Base-by-base conservation (phyloP, 2,797 vertebrate genomes). In the Sebastes taczanowskii region DNA sequence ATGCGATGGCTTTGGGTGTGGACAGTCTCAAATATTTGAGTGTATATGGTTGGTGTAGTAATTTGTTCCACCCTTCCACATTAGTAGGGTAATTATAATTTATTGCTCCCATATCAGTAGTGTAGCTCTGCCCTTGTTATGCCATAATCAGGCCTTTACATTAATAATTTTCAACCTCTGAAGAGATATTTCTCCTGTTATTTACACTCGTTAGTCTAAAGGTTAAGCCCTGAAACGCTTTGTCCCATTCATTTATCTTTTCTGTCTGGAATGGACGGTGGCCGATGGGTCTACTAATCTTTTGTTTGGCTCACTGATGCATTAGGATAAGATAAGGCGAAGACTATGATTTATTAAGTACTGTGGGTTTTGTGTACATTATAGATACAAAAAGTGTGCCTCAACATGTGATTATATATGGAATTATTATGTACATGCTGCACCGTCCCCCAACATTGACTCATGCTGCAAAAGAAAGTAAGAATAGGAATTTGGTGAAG, bases 91-190 rank as follows among this genome's bases (percentile, higher is more conserved):
- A 76, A 85, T 84, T 71, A 72, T 29, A 80, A 76, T 77, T 67
- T 74, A 86, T 80, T 73, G 63, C 49, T 61, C 22, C 38, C 42
- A 71, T 73, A 66, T 52, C 65, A 80, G 35, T 49, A 46, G 27
- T 5, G 11, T 23, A 58, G 74, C 59, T 38, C 16, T 79, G 78
- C 49, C 66, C 77, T 83, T 78, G 46, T 86, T 85, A 74, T 75
- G 58, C 56, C 64, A 84, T 84, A 77, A 86, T 81, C 46, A 78
- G 78, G 60, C 59, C 34, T 80, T 82, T 76, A 64, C 64, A 84
- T 81, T 68, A 81, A 79, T 86, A 70, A 86, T 84, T 68, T 66
- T 64, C 55, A 61, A 29, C 55, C 49, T 78, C 38, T 71, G 61
- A 77, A 71, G 80, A 71, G 25, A 71, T 58, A 42, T 76, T 73